Conservation (phyloP, 2,888 invertebrate genomes). For the Brachycybe producta region DNA sequence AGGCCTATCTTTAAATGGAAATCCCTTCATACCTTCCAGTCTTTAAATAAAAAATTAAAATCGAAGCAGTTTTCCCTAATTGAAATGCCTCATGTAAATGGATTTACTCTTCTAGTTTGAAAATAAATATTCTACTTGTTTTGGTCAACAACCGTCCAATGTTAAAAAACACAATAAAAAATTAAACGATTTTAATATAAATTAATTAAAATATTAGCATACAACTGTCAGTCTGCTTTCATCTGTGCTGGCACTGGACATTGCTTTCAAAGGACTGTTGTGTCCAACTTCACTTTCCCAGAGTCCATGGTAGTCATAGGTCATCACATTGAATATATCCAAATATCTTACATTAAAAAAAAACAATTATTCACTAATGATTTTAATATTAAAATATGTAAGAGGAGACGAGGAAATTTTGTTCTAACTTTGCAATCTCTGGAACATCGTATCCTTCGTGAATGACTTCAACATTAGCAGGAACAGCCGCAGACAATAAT, state of each 20-base stretch:
- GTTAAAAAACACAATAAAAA: not conserved
- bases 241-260: slow-evolving; percentile 77
- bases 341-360: slow-evolving; percentile 34
- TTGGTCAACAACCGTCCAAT: not conserved
- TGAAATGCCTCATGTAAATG: too few species aligned
- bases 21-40: not conserved
- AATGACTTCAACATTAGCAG: slow-evolving; percentile 84
- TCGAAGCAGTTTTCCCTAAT: too few species aligned
- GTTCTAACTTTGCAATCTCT: slow-evolving; percentile 87
- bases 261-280: slow-evolving; percentile 76
- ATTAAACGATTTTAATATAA: not conserved
- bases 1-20: too few species aligned
- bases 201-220: too few species aligned
- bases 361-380: not conserved
- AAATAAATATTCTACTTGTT: not conserved
- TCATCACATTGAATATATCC: slow-evolving; percentile 90
- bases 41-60: too few species aligned
- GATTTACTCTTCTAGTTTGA: too few species aligned
- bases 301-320: slow-evolving; percentile 89
- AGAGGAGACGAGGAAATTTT: not conserved
- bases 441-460: slow-evolving; percentile 88
- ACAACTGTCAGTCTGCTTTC: slow-evolving; percentile 87
- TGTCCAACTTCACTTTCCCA: slow-evolving; percentile 89
- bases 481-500: slow-evolving; percentile 74
- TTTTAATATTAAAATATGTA: not conserved